Evolutionary conservation across 2,797 vertebrate genomes (phyloP).

Genomic region (Danionella dracula): DNA sequence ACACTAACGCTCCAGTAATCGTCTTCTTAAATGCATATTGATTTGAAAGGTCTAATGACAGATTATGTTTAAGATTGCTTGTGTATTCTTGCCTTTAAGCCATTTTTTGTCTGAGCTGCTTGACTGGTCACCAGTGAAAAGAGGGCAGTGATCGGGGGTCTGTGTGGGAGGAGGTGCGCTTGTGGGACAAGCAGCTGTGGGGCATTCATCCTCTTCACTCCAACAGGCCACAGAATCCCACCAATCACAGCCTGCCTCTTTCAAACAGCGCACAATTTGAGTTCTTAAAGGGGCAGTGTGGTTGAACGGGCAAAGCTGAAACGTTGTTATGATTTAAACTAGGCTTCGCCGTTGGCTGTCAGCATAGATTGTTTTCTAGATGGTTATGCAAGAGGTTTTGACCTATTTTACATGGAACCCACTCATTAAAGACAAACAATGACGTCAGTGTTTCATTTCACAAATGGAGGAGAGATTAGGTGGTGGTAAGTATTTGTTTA

Average conservation of each 20-base stretch:
- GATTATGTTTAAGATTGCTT: slow-evolving; percentile 10
- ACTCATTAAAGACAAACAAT: slow-evolving; percentile 50
- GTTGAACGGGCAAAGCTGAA: background rate
- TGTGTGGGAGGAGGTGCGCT: slow-evolving; percentile 9
- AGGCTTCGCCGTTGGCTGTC: background rate
- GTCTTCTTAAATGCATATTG: slow-evolving; percentile 12
- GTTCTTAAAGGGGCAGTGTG: slow-evolving; percentile 72
- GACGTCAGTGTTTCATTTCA: slow-evolving; percentile 61
- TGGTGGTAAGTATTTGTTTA: slow-evolving; percentile 80
- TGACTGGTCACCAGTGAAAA: slow-evolving; percentile 6
- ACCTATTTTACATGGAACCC: slow-evolving; percentile 13
- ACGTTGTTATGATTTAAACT: slow-evolving; percentile 44
- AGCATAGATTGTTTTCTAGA: background rate
- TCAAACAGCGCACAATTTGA: slow-evolving; percentile 68
- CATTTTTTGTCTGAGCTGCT: background rate
- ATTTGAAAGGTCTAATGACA: slow-evolving; percentile 1
- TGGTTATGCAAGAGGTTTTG: background rate
- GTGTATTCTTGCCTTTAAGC: slow-evolving; percentile 8
- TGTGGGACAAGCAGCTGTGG: slow-evolving; percentile 51
- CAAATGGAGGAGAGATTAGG: slow-evolving; percentile 72
- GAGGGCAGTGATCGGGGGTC: background rate
- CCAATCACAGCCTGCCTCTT: slow-evolving; percentile 64
- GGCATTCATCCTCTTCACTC: slow-evolving; percentile 60
- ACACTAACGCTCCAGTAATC: background rate
- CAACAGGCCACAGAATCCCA: slow-evolving; percentile 61